Percentiles rank a stretch among this genome's conserved stretches.
These are phyloP conservation scores for Silurus asotus DNA, from an alignment of 2,113 vertebrate genomes.

Conservation along the genomic window DNA sequence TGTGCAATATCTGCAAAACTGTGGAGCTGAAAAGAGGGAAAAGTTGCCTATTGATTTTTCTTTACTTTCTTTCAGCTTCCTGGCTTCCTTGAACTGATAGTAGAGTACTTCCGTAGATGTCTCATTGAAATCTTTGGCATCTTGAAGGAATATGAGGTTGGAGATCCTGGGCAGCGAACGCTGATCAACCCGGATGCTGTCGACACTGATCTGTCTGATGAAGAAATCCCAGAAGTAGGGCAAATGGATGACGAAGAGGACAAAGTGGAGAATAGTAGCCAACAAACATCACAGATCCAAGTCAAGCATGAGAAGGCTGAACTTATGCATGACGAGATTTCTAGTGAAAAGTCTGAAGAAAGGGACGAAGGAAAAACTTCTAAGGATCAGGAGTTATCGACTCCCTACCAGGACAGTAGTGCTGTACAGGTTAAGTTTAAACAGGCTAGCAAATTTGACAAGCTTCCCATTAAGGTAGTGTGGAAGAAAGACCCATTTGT, in stretches of 20 bases:
- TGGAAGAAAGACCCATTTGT: slow-evolving; percentile 90
- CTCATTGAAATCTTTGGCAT: slow-evolving; percentile 98
- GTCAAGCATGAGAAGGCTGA: slow-evolving; percentile 70
- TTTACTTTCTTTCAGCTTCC: slow-evolving; percentile 77
- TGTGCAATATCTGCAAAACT: background rate
- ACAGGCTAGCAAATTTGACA: slow-evolving; percentile 94
- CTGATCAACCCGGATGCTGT: slow-evolving; percentile 85
- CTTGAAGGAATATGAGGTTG: slow-evolving; percentile 96
- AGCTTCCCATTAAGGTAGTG: slow-evolving; percentile 91
- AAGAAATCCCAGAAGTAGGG: slow-evolving; percentile 78
- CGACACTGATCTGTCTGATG: slow-evolving; percentile 76
- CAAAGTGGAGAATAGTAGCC: slow-evolving; percentile 65
- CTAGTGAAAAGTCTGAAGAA: slow-evolving; percentile 60
- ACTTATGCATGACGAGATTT: slow-evolving; percentile 54
- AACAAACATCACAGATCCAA: slow-evolving; percentile 64
- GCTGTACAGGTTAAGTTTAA: slow-evolving; percentile 77
- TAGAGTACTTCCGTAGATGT: slow-evolving; percentile 98
- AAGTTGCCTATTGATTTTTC: background rate
- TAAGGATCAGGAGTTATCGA: slow-evolving; percentile 53
- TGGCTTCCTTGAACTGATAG: slow-evolving; percentile 93
- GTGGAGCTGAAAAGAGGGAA: background rate
- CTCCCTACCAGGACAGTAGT: slow-evolving; percentile 57
- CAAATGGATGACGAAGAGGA: slow-evolving; percentile 74
- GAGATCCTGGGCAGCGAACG: slow-evolving; percentile 92
- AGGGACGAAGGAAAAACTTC: slow-evolving; percentile 53